Conservation (phyloP, 2,113 vertebrate genomes). For the Spilogale gracilis region DNA sequence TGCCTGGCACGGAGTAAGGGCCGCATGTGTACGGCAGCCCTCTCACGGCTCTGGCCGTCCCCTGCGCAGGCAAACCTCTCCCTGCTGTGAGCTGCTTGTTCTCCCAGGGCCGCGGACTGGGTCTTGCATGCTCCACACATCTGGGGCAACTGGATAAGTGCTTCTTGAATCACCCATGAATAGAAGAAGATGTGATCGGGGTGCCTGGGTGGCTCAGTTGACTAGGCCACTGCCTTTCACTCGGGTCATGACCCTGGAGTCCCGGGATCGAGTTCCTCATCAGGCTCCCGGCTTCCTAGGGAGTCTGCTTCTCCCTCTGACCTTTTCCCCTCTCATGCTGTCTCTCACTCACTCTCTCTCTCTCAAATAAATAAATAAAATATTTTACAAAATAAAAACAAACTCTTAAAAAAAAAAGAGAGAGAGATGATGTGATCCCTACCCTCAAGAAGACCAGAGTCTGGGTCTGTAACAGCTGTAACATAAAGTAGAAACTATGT, state of each 20-base stretch:
- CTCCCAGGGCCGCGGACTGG: not conserved
- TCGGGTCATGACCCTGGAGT: too few relatives aligned
- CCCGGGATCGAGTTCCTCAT: too few relatives aligned
- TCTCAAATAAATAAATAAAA: too few relatives aligned
- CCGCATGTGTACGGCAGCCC: not conserved
- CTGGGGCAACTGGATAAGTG: not conserved
- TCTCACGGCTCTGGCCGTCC: not conserved
- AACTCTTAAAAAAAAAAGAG: too few relatives aligned
- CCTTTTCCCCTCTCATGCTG: too few relatives aligned
- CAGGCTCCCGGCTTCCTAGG: too few relatives aligned
- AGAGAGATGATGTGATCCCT: not conserved
- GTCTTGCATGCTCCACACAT: not conserved
- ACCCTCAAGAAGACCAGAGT: not conserved
- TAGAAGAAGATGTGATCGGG: not conserved
- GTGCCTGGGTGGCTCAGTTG: too few relatives aligned
- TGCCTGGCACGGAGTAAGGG: not conserved
- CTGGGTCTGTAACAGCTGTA: not conserved
- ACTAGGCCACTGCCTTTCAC: too few relatives aligned
- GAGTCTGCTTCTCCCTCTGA: too few relatives aligned
- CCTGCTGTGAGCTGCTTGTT: not conserved
- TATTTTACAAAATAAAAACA: too few relatives aligned
- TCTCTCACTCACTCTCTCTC: too few relatives aligned
- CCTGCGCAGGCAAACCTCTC: not conserved
- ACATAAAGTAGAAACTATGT: not conserved
- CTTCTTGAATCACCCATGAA: not conserved